Evolutionary conservation across 2,113 vertebrate species (phyloP).

Genomic region (Neolamprologus kungweensis): DNA sequence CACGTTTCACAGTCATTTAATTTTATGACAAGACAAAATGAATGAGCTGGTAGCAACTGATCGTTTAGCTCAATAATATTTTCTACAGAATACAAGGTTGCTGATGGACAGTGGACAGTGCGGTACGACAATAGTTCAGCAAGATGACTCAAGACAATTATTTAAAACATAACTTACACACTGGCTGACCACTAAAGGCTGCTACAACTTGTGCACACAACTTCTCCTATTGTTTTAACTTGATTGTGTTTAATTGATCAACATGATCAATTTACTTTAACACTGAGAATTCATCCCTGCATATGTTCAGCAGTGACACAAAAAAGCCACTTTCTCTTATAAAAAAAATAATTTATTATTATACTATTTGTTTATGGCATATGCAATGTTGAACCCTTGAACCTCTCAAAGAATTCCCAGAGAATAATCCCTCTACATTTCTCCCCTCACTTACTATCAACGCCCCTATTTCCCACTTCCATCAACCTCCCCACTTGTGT

Average conservation of each 20-base stretch:
- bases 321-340: constrained; percentile 61
- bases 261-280: not conserved
- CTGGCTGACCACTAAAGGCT: not conserved
- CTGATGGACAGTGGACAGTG: not conserved
- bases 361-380: constrained; percentile 74
- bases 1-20: not conserved
- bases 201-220: not conserved
- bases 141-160: not conserved
- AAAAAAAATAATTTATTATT: constrained; percentile 57
- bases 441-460: constrained; percentile 20
- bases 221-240: not conserved
- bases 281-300: too few species aligned
- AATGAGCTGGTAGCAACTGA: not conserved
- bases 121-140: not conserved
- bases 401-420: constrained; percentile 37
- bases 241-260: not conserved
- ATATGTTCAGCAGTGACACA: not conserved
- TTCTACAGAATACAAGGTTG: not conserved
- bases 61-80: not conserved
- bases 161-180: not conserved
- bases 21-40: not conserved
- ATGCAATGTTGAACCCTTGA: constrained; percentile 71
- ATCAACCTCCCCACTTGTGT: constrained; percentile 73
- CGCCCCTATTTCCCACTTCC: not conserved
- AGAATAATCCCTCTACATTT: not conserved